Base-by-base conservation (phyloP, 1,140 invertebrate genomes). In the Bombus waltoni region DNA sequence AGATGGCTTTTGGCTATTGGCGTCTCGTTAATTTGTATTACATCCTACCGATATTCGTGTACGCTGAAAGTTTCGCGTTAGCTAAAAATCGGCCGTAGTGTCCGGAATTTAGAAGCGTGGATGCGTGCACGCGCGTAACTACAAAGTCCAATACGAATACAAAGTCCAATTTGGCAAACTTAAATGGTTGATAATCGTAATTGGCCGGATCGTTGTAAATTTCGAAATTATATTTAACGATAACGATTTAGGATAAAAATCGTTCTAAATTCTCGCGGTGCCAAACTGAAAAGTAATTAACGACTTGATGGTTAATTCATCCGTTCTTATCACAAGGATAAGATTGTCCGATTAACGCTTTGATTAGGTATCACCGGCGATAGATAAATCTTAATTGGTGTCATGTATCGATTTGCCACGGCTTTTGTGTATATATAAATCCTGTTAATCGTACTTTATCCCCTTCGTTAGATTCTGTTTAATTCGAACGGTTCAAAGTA, bases 321-420 rank as follows among this genome's bases (percentile, higher is more conserved):
- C 76, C 75, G 44, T 57, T 53, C 65, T 91, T 87, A 91, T 91
- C 85, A 40, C 44, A 11, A 25, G 76, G 80, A 91, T 91, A 91
- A 91, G 90, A 91, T 89, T 86, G 85, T 32, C n/a, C 18, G 88
- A 87, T 87, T 68, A 68, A 53, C 28, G 57, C 35, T 53, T 70
- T 15, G 89, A 91, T 91, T 87, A 70, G 71, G 15, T 90, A 84
- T 86, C 89, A 8, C 32, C 3, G 66, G 32, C 65, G 25, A 68
- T 65, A 79, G 89, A 90, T 90, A 90, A 88, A 78, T 83, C 84
- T 78, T 91, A 91, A 91, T 91, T 91, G 89, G 28, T 91, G 89
- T 91, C 82, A 81, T 38, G 40, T 80, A 83, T 87, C 68, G 74
- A 71, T 81, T 90, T 83, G 81, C 57, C 65, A 57, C 4, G 18